Evolutionary conservation across 2,888 invertebrate genomes (phyloP).

Genomic region (Calameuta filiformis): DNA sequence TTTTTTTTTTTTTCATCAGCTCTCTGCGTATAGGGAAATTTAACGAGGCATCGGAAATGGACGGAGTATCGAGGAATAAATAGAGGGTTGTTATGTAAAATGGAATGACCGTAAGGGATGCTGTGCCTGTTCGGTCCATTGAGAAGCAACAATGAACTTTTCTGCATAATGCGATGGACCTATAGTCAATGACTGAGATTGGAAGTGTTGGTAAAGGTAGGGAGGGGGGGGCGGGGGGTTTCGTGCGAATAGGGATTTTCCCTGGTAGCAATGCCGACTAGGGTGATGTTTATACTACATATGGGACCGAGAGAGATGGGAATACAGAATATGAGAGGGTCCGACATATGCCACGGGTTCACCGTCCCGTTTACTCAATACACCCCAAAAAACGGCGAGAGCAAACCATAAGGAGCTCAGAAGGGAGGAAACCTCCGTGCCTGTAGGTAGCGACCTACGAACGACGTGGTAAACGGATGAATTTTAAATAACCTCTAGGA

Average conservation of each 20-base stretch:
- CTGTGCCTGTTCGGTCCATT: constrained; percentile 36
- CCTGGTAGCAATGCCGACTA: too few species aligned
- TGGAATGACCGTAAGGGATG: constrained; percentile 1
- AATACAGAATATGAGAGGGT: constrained; percentile 2
- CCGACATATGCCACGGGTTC: background rate
- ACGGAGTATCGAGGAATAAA: too few species aligned
- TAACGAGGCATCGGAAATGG: too few species aligned
- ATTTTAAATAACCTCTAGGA: constrained; percentile 21
- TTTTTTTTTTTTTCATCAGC: too few species aligned
- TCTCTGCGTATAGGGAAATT: too few species aligned
- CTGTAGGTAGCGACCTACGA: too few species aligned
- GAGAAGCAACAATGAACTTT: constrained; percentile 48
- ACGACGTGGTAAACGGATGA: constrained; percentile 13
- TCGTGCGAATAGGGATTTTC: too few species aligned
- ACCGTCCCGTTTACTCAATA: constrained; percentile 20
- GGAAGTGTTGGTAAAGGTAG: constrained; percentile 12
- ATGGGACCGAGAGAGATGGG: constrained; percentile 2
- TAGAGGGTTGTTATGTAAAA: background rate
- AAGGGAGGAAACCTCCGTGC: background rate
- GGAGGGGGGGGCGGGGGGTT: constrained; percentile 6
- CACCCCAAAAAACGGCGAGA: constrained; percentile 17
- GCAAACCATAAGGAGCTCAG: background rate
- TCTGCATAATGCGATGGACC: constrained; percentile 48
- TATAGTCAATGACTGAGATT: constrained; percentile 33
- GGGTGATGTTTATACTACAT: too few species aligned